These are phyloP conservation scores for Idaea aversata DNA, from an alignment of 2,888 invertebrate species.

Conservation along the genomic window DNA sequence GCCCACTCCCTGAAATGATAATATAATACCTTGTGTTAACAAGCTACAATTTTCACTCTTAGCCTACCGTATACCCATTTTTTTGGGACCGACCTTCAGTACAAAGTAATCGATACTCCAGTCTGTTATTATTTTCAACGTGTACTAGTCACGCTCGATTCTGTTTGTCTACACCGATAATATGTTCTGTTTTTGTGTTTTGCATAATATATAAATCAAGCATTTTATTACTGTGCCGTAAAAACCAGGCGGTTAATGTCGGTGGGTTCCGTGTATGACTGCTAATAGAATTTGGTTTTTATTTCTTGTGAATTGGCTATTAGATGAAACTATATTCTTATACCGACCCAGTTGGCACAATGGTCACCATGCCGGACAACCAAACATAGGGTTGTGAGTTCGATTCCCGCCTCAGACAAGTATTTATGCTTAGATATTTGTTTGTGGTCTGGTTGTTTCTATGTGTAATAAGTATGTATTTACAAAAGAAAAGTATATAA, in stretches of 20 bases:
- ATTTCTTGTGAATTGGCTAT: background rate
- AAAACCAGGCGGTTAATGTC: background rate
- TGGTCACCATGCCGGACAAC: no score
- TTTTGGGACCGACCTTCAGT: background rate
- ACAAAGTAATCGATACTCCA: background rate
- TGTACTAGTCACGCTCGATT: background rate
- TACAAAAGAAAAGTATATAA: no score
- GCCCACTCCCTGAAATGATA: no score
- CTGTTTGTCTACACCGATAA: background rate
- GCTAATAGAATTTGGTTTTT: background rate
- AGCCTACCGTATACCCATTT: no score
- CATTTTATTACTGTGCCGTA: background rate
- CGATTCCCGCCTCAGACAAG: no score
- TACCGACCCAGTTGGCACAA: no score
- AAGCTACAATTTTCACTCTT: background rate
- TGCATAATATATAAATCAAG: background rate
- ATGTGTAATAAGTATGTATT: no score
- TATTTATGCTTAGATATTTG: no score
- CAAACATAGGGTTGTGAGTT: no score
- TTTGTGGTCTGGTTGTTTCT: no score
- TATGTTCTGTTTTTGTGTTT: background rate
- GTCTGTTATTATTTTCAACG: background rate
- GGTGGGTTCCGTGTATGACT: background rate
- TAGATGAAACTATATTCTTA: background rate
- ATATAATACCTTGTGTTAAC: no score